Conservation (phyloP, 1,140 invertebrate genomes). For the Archivesica marissinica region DNA sequence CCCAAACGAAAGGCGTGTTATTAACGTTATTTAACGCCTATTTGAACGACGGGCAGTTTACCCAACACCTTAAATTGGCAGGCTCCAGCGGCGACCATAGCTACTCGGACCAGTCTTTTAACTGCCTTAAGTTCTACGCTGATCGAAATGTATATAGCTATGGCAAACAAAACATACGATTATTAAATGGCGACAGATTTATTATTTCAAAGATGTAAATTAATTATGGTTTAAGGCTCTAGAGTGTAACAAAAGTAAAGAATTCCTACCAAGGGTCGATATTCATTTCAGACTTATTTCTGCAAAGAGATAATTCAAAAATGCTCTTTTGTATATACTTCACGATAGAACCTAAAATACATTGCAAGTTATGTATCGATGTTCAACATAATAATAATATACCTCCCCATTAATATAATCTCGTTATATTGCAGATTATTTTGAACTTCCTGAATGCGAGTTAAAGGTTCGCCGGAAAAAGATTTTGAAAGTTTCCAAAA, state of each 20-base stretch:
- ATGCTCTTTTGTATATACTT: neutral
- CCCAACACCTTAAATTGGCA: too few species aligned
- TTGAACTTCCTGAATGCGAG: conserved; percentile 6
- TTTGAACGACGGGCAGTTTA: too few species aligned
- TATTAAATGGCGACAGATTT: neutral
- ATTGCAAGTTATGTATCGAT: neutral
- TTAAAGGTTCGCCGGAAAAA: neutral
- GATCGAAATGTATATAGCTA: too few species aligned
- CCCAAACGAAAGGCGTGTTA: too few species aligned
- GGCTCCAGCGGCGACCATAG: too few species aligned
- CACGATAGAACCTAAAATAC: neutral
- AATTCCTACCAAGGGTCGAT: too few species aligned
- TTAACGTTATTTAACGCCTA: too few species aligned
- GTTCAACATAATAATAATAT: neutral
- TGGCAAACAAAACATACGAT: too few species aligned
- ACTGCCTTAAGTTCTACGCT: too few species aligned
- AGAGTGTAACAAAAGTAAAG: too few species aligned
- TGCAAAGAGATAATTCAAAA: neutral
- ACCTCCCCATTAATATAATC: neutral
- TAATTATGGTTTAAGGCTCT: too few species aligned
- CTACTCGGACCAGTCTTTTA: too few species aligned
- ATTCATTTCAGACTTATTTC: neutral
- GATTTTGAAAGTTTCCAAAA: neutral
- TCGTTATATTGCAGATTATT: neutral
- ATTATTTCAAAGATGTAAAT: neutral